Evolutionary conservation across 2,113 vertebrate genomes (phyloP).

Genomic region (Thalassoma bifasciatum): DNA sequence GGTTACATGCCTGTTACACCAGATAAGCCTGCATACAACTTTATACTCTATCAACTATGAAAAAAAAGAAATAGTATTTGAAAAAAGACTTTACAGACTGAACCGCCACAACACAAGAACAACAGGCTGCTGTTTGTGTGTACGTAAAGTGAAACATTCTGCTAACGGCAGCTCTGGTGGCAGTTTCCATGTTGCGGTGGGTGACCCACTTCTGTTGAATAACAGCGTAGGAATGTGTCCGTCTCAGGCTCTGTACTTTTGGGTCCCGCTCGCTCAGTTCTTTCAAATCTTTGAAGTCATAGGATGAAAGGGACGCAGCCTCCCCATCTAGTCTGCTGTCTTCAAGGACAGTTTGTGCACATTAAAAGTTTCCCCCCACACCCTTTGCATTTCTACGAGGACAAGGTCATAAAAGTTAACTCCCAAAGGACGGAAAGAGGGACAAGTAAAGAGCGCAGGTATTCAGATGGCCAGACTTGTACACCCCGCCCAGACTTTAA

Average conservation of each 20-base stretch:
- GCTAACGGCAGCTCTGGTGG: not conserved
- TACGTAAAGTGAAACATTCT: not conserved
- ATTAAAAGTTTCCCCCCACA: constrained; percentile 54
- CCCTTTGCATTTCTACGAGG: constrained; percentile 43
- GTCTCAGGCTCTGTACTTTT: constrained; percentile 13
- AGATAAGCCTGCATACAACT: too few species aligned
- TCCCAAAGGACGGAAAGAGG: constrained; percentile 36
- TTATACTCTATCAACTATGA: too few species aligned
- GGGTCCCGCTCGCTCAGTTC: constrained; percentile 16
- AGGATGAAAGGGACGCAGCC: constrained; percentile 63
- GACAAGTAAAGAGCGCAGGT: constrained; percentile 50
- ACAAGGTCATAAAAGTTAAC: constrained; percentile 48
- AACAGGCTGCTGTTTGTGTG: not conserved
- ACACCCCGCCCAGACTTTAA: constrained; percentile 57
- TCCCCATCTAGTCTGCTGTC: constrained; percentile 35
- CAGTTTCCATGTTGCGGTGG: not conserved
- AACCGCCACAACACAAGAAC: not conserved
- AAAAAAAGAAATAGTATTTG: too few species aligned
- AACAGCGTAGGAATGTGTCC: not conserved
- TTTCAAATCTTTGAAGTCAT: constrained; percentile 59
- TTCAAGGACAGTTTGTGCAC: constrained; percentile 25
- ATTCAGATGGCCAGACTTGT: constrained; percentile 38
- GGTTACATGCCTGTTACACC: too few species aligned
- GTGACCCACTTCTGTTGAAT: constrained; percentile 13
- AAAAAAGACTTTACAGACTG: not conserved